Percentiles rank a stretch among this genome's conserved stretches.
Conservation (phyloP, 2,113 vertebrate species). For the Apaloderma vittatum region DNA sequence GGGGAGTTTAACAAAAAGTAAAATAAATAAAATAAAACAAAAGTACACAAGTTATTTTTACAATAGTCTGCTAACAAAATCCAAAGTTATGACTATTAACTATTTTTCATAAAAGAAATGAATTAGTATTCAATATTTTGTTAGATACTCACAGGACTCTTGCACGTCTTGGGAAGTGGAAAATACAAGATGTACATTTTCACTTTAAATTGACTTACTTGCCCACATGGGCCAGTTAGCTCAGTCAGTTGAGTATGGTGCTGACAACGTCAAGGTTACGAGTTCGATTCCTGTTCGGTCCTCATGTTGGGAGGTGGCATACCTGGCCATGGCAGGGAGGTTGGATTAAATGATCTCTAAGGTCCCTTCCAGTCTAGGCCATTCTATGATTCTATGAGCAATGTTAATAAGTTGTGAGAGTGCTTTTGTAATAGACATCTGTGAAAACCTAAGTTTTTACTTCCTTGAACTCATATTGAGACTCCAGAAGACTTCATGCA, state of each 20-base stretch:
- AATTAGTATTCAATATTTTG: neutral
- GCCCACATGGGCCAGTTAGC: too few relatives aligned
- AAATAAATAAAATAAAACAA: neutral
- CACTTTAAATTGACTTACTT: neutral
- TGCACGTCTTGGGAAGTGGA: rapidly evolving
- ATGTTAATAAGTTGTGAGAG: neutral
- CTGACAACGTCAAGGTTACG: too few relatives aligned
- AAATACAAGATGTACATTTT: neutral
- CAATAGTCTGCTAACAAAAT: neutral
- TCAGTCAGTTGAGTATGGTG: too few relatives aligned
- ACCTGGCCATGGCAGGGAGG: too few relatives aligned
- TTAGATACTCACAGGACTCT: neutral
- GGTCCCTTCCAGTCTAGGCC: too few relatives aligned
- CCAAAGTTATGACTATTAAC: neutral
- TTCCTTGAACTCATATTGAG: neutral
- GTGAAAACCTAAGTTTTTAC: neutral
- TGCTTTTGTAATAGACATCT: neutral
- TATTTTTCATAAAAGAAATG: neutral
- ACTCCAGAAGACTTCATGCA: neutral
- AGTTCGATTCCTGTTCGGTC: too few relatives aligned
- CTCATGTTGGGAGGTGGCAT: too few relatives aligned
- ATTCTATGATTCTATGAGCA: too few relatives aligned
- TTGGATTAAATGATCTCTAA: too few relatives aligned
- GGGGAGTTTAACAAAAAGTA: neutral
- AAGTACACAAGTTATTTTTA: rapidly evolving